Base-by-base conservation (phyloP, 1,140 invertebrate genomes). In the Lucilia cuprina region DNA sequence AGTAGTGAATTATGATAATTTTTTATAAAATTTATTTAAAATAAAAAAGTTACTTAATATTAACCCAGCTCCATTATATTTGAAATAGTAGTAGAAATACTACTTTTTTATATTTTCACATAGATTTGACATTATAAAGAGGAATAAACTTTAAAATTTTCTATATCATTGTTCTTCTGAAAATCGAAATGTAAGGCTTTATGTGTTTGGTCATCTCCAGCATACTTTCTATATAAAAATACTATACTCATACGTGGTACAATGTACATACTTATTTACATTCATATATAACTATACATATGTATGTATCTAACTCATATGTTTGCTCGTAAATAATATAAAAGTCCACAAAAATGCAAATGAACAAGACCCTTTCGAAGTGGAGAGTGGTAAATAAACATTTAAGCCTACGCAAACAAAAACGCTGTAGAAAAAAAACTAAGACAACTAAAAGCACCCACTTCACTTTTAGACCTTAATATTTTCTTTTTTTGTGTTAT, bases 321-420 rank as follows among this genome's bases (percentile, higher is more conserved):
- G 25, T 30, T 30, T 30, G 25, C 25, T 65, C 60, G 49, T 49
- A 49, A 65, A 65, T 30, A 30, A 30, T 30, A 30, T 30, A 30
- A 30, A 30, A n/a, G 14, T 60, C 65, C 65, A 80, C 19, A 80
- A 80, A 30, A 80, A 80, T 80, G 77, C 21, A 80, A 80, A 80
- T 80, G 77, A 80, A 80, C 41, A 49, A 49, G 77, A 50, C 77
- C 77, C 77, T 80, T 13, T 41, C 19, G 14, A 70, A 4, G 65
- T 70, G 65, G n/a, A 70, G 65, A 21, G 65, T 49, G 41, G 77
- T 50, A 80, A 80, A 80, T 80, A 78, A 35, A 78, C 75, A 80
- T 49, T 80, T 80, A 25, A 49, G 77, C 77, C 41, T 80, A 80
- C 41, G 77, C 41, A 80, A 80, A 21, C 77, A 80, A 50, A 30